phyloP scores from a whole-genome alignment of 2,888 invertebrate species.

The Syrphus vitripennis region DNA sequence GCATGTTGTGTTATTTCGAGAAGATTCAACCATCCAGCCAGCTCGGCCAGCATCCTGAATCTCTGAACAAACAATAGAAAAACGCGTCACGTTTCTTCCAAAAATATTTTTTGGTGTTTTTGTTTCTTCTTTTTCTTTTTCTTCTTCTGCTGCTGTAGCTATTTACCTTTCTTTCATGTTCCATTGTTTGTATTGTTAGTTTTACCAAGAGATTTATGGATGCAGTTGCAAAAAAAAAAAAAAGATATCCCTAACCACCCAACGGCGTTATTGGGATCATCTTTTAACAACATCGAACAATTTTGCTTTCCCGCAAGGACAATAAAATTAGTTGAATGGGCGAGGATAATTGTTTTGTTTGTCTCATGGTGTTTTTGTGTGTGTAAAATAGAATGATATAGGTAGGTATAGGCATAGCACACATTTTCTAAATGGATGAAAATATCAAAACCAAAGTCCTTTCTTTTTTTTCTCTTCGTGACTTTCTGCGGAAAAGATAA shows the following conservation, averaged over 20 bases:
- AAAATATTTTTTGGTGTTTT: background rate
- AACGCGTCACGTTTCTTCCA: constrained; percentile 52
- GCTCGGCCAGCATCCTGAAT: constrained; percentile 21
- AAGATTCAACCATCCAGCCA: constrained; percentile 14
- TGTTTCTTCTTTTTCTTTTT: background rate
- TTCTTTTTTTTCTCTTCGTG: too few relatives aligned
- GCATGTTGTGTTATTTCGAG: constrained; percentile 19
- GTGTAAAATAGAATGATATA: too few relatives aligned
- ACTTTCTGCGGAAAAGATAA: constrained; percentile 44
- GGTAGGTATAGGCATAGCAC: background rate
- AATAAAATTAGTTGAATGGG: constrained; percentile 69
- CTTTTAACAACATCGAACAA: constrained; percentile 41
- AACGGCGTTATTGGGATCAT: constrained; percentile 51
- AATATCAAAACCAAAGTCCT: constrained; percentile 14
- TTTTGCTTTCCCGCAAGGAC: constrained; percentile 62
- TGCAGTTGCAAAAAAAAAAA: constrained; percentile 44
- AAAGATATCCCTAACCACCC: constrained; percentile 34
- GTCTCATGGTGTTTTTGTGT: background rate
- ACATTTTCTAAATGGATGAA: background rate
- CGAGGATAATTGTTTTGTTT: constrained; percentile 65
- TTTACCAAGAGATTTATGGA: constrained; percentile 61
- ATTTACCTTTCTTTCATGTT: constrained; percentile 5
- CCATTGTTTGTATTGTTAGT: constrained; percentile 54
- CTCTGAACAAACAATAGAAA: constrained; percentile 38
- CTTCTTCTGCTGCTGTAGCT: background rate